phyloP scores from a whole-genome alignment of 1,140 invertebrate genomes.

The Leptonema lineaticorne region DNA sequence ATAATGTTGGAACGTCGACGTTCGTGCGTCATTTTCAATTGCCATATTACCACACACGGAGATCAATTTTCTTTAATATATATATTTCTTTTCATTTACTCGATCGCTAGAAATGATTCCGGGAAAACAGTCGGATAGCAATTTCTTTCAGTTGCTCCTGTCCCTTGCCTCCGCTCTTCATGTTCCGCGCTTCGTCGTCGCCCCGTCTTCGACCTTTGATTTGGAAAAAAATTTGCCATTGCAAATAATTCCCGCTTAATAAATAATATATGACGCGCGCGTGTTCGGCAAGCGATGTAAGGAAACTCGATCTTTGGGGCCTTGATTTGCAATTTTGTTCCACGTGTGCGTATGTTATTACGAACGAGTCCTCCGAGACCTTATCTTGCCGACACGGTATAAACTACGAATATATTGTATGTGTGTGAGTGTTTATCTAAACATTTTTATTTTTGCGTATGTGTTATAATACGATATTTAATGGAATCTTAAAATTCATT shows the following conservation, averaged over 20 bases:
- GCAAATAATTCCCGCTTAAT: slow-evolving; percentile 9
- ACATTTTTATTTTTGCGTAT: no score
- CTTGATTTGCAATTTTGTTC: slow-evolving; percentile 15
- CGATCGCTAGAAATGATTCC: background rate
- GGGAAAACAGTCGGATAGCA: slow-evolving; percentile 5
- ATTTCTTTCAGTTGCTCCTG: no score
- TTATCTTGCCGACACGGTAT: background rate
- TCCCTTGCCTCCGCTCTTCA: no score
- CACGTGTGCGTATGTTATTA: slow-evolving; percentile 14
- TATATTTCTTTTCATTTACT: slow-evolving; percentile 4
- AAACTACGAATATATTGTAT: slow-evolving; percentile 7
- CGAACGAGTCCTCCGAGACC: slow-evolving; percentile 12
- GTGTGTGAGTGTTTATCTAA: no score
- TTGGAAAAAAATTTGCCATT: background rate
- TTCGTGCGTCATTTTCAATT: slow-evolving; percentile 5
- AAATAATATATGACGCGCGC: slow-evolving; percentile 12
- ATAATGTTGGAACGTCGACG: background rate
- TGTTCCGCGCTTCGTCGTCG: no score
- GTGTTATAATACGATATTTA: no score
- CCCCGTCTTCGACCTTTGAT: no score
- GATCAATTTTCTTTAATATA: slow-evolving; percentile 18
- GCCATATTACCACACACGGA: slow-evolving; percentile 10
- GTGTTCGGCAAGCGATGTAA: background rate
- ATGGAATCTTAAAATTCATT: no score
- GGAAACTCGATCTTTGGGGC: slow-evolving; percentile 9